phyloP scores from a whole-genome alignment of 2,797 vertebrate genomes.

The Coranthus polyacanthus region DNA sequence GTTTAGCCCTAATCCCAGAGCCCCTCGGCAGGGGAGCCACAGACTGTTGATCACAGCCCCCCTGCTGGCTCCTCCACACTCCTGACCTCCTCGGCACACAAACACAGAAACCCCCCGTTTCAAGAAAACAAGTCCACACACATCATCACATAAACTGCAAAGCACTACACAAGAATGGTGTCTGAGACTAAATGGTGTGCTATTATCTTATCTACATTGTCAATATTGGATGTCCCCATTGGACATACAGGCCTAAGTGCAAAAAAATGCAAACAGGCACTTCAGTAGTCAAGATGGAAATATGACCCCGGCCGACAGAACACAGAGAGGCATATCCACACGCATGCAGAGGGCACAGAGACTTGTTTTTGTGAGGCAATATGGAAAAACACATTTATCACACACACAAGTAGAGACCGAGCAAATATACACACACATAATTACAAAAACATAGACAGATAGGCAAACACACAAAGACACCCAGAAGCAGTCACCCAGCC shows the following conservation, averaged over 20 bases:
- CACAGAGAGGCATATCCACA: conserved; percentile 43
- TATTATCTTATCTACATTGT: conserved; percentile 28
- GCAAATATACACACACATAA: conserved; percentile 86
- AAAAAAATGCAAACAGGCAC: conserved; percentile 54
- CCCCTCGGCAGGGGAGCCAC: conserved; percentile 93
- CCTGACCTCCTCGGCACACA: conserved; percentile 67
- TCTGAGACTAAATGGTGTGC: conserved; percentile 17
- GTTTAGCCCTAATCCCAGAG: conserved; percentile 96
- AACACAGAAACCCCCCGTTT: conserved; percentile 45
- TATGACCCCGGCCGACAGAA: conserved; percentile 58
- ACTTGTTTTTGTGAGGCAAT: conserved; percentile 62
- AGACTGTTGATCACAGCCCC: conserved; percentile 94
- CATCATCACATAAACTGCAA: conserved; percentile 40
- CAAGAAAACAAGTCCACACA: conserved; percentile 51
- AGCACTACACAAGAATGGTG: conserved; percentile 5
- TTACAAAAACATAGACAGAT: conserved; percentile 86
- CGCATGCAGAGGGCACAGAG: conserved; percentile 54
- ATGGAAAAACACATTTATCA: conserved; percentile 77
- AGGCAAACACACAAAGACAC: conserved; percentile 86
- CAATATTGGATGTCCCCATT: conserved; percentile 39
- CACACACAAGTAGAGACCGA: conserved; percentile 73
- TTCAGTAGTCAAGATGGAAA: conserved; percentile 49
- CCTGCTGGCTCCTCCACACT: conserved; percentile 83
- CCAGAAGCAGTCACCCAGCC: conserved; percentile 86
- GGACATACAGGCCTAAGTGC: conserved; percentile 29